Conservation (phyloP, 1,140 invertebrate genomes). For the Eriocheir sinensis region DNA sequence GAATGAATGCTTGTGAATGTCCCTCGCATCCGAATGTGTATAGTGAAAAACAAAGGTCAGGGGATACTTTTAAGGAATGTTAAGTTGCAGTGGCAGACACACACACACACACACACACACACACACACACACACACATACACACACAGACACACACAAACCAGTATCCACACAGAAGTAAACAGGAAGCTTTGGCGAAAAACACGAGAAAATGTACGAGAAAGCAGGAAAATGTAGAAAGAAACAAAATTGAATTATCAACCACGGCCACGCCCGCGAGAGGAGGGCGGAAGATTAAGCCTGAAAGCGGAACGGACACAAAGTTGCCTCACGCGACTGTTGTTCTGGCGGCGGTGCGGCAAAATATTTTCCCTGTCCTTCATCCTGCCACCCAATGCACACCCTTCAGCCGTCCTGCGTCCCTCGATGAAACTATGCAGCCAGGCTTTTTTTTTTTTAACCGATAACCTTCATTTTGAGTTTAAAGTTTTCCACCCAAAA, state of each 20-base stretch:
- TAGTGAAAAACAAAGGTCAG: not conserved
- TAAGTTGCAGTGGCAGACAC: not conserved
- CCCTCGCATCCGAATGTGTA: not conserved
- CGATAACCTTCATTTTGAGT: too few species aligned
- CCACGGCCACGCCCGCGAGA: not conserved
- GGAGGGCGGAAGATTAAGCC: not conserved
- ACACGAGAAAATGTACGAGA: not conserved
- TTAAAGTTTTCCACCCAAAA: too few species aligned
- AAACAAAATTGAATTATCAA: not conserved
- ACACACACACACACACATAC: constrained; percentile 23
- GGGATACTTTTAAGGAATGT: not conserved
- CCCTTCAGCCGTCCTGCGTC: not conserved
- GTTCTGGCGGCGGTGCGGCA: not conserved
- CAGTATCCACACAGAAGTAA: not conserved
- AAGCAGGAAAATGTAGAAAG: not conserved
- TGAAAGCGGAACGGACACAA: constrained; percentile 11
- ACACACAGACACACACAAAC: constrained; percentile 3
- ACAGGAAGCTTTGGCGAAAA: not conserved
- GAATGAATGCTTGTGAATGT: not conserved
- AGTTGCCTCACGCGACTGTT: not conserved
- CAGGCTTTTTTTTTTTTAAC: too few species aligned
- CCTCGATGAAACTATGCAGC: too few species aligned
- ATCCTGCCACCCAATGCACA: not conserved
- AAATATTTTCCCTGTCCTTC: not conserved
- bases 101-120: constrained; percentile 14